A percentile compares a stretch with the other conserved stretches of the same genome.
phyloP scores from a whole-genome alignment of 1,140 invertebrate species.

The Calliphora vicina region DNA sequence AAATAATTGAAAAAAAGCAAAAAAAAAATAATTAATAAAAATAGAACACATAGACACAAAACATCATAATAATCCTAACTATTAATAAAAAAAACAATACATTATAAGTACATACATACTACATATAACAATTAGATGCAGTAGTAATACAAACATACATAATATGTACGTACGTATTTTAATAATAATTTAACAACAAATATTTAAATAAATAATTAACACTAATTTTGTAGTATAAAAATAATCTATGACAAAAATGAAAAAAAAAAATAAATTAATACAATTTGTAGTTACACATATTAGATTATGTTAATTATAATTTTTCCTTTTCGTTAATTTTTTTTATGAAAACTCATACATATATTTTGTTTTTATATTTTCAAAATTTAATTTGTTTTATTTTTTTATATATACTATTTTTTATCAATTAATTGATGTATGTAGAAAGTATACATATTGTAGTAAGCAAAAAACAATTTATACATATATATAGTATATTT shows the following conservation, averaged over 20 bases:
- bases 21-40: not conserved
- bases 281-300: not conserved
- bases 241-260: not conserved
- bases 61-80: not conserved
- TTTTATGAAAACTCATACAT: not conserved
- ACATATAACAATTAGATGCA: constrained; percentile 13
- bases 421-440: not conserved
- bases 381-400: not conserved
- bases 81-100: not conserved
- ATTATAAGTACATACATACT: not conserved
- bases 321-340: not conserved
- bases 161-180: not conserved
- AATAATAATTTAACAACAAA: not conserved
- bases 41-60: not conserved
- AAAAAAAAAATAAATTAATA: not conserved
- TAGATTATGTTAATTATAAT: not conserved
- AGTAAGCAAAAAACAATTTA: constrained; percentile 39
- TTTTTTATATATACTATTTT: constrained; percentile 35
- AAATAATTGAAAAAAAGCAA: not conserved
- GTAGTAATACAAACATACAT: not conserved
- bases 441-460: constrained; percentile 36
- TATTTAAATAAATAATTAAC: not conserved
- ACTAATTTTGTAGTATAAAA: not conserved
- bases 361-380: constrained; percentile 25
- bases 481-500: not conserved